Percentiles rank a stretch among this genome's conserved stretches.
Conservation (phyloP, 2,113 vertebrate species). For the Pelecanus crispus region DNA sequence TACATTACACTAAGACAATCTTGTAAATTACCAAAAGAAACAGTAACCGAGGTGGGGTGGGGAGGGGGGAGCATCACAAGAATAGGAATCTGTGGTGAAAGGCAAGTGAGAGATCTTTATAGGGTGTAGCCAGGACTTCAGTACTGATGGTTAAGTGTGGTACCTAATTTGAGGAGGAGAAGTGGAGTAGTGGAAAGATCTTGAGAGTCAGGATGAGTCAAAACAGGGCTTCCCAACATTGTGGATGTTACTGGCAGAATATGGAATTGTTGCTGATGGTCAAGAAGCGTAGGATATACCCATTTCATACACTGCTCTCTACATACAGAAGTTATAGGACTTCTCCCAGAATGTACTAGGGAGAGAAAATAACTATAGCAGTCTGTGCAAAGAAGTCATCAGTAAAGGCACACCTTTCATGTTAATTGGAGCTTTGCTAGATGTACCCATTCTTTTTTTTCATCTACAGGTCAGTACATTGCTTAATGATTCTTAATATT, state of each 20-base stretch:
- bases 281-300: background rate
- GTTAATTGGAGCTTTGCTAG: background rate
- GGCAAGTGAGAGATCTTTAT: background rate
- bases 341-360: background rate
- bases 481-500: background rate
- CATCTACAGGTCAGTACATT: background rate
- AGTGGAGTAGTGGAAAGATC: background rate
- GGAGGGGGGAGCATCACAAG: background rate
- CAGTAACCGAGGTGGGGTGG: background rate
- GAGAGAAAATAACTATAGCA: background rate
- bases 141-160: background rate
- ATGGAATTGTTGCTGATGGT: background rate
- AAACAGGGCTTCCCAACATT: background rate
- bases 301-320: background rate
- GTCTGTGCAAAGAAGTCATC: background rate
- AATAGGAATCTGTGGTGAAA: background rate
- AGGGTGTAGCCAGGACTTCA: background rate
- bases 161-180: background rate
- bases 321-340: background rate
- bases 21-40: background rate
- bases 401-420: background rate
- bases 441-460: background rate
- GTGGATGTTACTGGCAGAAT: background rate
- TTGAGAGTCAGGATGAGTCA: background rate
- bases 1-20: background rate